Conservation (phyloP, 2,888 invertebrate genomes). For the Synergus japonicus region DNA sequence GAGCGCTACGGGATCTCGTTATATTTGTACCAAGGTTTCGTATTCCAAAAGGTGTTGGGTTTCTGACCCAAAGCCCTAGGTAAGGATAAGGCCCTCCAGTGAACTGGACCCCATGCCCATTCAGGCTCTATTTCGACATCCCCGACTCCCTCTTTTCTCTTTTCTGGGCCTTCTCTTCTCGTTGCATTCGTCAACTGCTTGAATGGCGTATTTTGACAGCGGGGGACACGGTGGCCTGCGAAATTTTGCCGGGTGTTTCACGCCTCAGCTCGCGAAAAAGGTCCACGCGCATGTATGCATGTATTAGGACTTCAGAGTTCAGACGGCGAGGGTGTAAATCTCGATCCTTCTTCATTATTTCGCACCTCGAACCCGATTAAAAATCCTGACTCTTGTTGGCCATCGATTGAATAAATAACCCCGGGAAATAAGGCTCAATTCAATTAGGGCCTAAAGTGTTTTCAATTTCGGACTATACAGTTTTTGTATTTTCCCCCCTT, state of each 20-base stretch:
- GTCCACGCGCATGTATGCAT: constrained; percentile 41
- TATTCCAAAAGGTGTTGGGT: constrained; percentile 68
- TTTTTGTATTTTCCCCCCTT: too few species aligned
- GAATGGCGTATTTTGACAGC: constrained; percentile 76
- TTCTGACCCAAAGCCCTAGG: constrained; percentile 69
- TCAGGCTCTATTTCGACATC: constrained; percentile 38
- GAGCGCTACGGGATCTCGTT: constrained; percentile 64
- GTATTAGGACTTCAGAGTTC: neutral
- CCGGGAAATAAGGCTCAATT: too few species aligned
- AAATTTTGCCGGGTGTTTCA: constrained; percentile 73
- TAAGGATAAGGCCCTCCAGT: constrained; percentile 27
- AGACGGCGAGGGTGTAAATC: neutral
- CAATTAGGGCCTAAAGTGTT: too few species aligned
- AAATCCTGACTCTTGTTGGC: neutral
- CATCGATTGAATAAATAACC: neutral
- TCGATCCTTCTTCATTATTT: neutral
- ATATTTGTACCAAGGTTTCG: constrained; percentile 63
- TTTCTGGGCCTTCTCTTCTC: constrained; percentile 46
- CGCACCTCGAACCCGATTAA: neutral
- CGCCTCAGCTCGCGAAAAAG: constrained; percentile 60
- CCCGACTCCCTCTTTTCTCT: constrained; percentile 45
- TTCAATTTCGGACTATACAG: too few species aligned
- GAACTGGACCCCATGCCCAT: constrained; percentile 33
- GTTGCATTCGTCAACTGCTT: constrained; percentile 62
- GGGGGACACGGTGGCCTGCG: constrained; percentile 72